These are phyloP conservation scores for Rhabdomys pumilio DNA, from an alignment of 2,797 vertebrate genomes.

Conservation along the genomic window DNA sequence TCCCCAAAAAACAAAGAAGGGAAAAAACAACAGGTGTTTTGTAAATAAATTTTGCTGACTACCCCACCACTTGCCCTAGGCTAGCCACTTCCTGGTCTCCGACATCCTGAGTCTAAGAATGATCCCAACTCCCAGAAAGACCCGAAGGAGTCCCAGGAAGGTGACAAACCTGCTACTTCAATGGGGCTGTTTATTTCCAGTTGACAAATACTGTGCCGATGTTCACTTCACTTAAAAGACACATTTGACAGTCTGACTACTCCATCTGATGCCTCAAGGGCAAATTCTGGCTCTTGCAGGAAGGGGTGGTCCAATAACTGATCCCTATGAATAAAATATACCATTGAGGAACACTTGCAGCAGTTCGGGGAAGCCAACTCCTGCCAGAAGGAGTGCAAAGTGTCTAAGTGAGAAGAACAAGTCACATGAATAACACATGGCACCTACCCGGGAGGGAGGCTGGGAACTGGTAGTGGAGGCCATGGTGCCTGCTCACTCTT, in stretches of 20 bases:
- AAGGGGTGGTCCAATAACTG: constrained; percentile 84
- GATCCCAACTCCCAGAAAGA: constrained; percentile 80
- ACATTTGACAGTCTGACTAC: constrained; percentile 91
- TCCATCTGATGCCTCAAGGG: constrained; percentile 92
- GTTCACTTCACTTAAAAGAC: constrained; percentile 91
- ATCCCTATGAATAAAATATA: constrained; percentile 89
- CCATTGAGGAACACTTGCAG: constrained; percentile 83
- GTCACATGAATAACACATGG: constrained; percentile 76
- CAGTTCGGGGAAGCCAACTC: constrained; percentile 81
- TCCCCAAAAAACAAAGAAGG: neutral
- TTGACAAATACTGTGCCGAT: constrained; percentile 89
- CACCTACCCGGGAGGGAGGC: constrained; percentile 51
- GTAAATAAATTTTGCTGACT: neutral
- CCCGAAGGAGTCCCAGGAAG: constrained; percentile 64
- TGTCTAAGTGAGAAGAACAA: constrained; percentile 71
- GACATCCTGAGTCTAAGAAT: constrained; percentile 58
- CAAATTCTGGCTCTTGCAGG: constrained; percentile 90
- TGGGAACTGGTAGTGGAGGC: neutral
- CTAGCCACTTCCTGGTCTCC: neutral
- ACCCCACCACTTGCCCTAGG: accelerated
- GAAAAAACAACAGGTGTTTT: neutral
- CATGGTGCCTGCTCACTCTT: accelerated
- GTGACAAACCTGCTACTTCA: constrained; percentile 86
- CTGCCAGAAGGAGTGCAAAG: constrained; percentile 79
- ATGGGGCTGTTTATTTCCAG: constrained; percentile 90